phyloP scores from a whole-genome alignment of 2,888 invertebrate genomes.

The Listrodromus nycthemerus region DNA sequence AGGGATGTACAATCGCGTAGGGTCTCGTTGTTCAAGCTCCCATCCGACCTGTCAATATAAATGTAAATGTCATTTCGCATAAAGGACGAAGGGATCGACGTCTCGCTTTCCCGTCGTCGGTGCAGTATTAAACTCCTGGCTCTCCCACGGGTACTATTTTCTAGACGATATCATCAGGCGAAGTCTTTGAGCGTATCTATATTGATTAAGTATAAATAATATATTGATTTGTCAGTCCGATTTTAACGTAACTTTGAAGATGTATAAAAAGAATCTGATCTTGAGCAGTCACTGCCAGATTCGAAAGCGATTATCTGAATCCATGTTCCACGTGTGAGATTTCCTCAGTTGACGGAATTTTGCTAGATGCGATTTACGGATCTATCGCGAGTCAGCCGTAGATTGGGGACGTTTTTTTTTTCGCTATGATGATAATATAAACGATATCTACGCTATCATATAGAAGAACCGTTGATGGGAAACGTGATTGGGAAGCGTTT shows the following conservation, averaged over 20 bases:
- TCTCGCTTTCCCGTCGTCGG: not conserved
- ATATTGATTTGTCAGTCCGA: not conserved
- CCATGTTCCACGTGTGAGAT: not conserved
- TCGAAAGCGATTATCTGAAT: not conserved
- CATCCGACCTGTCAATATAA: constrained; percentile 82
- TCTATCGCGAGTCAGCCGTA: not conserved
- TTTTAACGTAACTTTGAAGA: not conserved
- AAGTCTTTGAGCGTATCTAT: not conserved
- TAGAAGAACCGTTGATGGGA: not conserved
- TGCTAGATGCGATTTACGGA: not conserved
- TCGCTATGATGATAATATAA: not conserved
- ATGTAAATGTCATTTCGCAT: constrained; percentile 81
- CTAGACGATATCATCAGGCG: constrained; percentile 28
- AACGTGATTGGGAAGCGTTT: constrained; percentile 9
- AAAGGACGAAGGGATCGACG: constrained; percentile 37
- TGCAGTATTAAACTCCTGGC: not conserved
- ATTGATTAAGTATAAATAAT: constrained; percentile 31
- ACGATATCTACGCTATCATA: not conserved
- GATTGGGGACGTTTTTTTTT: not conserved
- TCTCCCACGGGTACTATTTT: constrained; percentile 76
- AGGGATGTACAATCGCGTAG: constrained; percentile 25
- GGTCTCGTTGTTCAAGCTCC: constrained; percentile 77
- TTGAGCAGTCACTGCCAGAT: not conserved
- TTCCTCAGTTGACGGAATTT: not conserved
- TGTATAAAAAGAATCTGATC: not conserved